Conservation (phyloP, 2,888 invertebrate genomes). For the Macrophya alboannulata region DNA sequence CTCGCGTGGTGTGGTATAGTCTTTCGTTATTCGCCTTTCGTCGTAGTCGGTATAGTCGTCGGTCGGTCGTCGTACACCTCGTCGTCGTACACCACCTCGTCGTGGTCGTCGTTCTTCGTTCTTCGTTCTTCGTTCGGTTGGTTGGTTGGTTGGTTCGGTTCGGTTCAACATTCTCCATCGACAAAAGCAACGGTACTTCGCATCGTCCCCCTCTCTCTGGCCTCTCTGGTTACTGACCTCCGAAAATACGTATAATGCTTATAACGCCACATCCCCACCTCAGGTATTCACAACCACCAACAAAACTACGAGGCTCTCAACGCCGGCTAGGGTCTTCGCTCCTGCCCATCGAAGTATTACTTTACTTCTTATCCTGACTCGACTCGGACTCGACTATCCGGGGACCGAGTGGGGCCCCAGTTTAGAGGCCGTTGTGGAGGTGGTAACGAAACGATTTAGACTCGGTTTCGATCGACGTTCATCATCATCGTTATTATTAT, state of each 20-base stretch:
- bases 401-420: constrained; percentile 31
- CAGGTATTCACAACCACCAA: constrained; percentile 57
- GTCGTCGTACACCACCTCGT: neutral
- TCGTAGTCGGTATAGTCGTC: constrained; percentile 15
- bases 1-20: constrained; percentile 24
- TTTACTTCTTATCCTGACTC: constrained; percentile 42
- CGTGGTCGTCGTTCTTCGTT: constrained; percentile 3
- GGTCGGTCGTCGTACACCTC: neutral
- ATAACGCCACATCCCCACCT: constrained; percentile 46
- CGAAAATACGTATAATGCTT: constrained; percentile 73
- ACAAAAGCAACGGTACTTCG: constrained; percentile 78
- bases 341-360: constrained; percentile 60
- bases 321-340: neutral
- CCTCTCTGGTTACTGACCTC: constrained; percentile 79
- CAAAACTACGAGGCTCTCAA: constrained; percentile 40
- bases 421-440: constrained; percentile 19
- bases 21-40: neutral
- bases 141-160: constrained; percentile 63
- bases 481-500: neutral
- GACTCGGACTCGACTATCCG: neutral
- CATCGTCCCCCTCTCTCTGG: constrained; percentile 71
- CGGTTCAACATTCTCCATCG: constrained; percentile 67
- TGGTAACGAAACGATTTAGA: constrained; percentile 24
- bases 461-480: constrained; percentile 9
- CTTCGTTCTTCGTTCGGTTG: constrained; percentile 60